These are phyloP conservation scores for Cyprichromis sp. DNA, from an alignment of 2,113 vertebrate genomes.

Conservation along the genomic window DNA sequence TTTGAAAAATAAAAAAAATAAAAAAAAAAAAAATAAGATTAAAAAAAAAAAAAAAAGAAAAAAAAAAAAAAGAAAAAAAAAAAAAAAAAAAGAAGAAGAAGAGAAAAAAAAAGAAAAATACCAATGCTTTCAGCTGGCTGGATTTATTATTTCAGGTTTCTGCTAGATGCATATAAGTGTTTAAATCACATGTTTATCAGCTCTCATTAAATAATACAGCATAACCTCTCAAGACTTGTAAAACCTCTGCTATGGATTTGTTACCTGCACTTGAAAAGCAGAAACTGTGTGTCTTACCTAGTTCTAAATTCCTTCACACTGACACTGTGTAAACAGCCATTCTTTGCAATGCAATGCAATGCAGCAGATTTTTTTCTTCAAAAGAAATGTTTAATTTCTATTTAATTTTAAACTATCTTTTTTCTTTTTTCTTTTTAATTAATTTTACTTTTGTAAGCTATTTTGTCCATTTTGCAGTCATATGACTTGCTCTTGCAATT, in stretches of 20 bases:
- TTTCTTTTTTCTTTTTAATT: neutral
- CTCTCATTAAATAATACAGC: neutral
- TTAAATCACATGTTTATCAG: neutral
- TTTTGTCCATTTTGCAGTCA: constrained; percentile 21
- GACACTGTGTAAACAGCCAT: constrained; percentile 4
- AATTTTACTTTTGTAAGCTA: constrained; percentile 1
- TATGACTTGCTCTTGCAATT: neutral
- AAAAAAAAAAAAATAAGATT: neutral
- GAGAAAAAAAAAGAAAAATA: fast-evolving
- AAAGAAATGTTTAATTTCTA: constrained; percentile 35
- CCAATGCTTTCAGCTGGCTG: neutral
- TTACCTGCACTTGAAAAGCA: neutral
- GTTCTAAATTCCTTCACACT: neutral
- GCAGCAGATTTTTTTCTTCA: constrained; percentile 14
- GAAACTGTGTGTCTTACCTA: constrained; percentile 7
- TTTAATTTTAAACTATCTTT: neutral
- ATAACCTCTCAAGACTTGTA: neutral
- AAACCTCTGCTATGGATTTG: neutral
- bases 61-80: fast-evolving
- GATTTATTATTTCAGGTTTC: neutral
- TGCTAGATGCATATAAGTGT: neutral
- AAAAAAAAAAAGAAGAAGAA: neutral
- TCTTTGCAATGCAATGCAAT: constrained; percentile 42
- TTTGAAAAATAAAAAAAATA: too few species aligned
- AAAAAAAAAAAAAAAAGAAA: fast-evolving